A percentile compares a stretch with the other conserved stretches of the same genome.
These are phyloP conservation scores for Plumapathes pennacea DNA, from an alignment of 92 coral and sea anemone genomes.

Conservation along the genomic window DNA sequence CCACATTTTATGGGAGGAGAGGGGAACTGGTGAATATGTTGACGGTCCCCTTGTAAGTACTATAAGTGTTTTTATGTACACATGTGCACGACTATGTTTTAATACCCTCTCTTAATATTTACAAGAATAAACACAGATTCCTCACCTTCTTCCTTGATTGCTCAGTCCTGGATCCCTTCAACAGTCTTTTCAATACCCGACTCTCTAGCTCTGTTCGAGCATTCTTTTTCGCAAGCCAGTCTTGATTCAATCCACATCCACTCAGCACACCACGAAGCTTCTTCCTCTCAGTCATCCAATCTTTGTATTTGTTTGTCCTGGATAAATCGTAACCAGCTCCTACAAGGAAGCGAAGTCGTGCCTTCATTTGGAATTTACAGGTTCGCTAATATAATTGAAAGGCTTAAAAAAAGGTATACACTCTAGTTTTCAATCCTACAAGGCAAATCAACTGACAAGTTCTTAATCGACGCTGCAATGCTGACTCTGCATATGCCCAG, in stretches of 20 bases:
- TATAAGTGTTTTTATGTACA: too few relatives aligned
- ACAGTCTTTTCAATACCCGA: conserved; percentile 68
- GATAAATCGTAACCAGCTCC: conserved; percentile 4
- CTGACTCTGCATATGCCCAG: too few relatives aligned
- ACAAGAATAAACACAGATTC: too few relatives aligned
- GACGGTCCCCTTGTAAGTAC: too few relatives aligned
- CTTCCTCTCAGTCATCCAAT: conserved; percentile 71
- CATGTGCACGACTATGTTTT: too few relatives aligned
- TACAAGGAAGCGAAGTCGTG: neutral
- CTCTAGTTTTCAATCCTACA: too few relatives aligned
- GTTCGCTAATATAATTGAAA: neutral
- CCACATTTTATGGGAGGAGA: too few relatives aligned
- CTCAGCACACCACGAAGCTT: conserved; percentile 55
- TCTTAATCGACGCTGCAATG: too few relatives aligned
- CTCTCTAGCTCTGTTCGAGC: conserved; percentile 76
- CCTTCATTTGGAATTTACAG: neutral
- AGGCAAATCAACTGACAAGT: too few relatives aligned
- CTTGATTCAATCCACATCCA: conserved; percentile 62
- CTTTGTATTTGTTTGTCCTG: conserved; percentile 59
- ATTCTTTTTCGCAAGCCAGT: conserved; percentile 70
- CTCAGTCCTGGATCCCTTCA: conserved; percentile 38
- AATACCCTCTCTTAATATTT: too few relatives aligned
- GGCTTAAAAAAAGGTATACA: too few relatives aligned
- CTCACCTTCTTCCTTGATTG: conserved; percentile 58
- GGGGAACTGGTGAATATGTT: too few relatives aligned